Evolutionary conservation across 2,113 vertebrate genomes (phyloP).

Genomic region (Podarcis muralis): DNA sequence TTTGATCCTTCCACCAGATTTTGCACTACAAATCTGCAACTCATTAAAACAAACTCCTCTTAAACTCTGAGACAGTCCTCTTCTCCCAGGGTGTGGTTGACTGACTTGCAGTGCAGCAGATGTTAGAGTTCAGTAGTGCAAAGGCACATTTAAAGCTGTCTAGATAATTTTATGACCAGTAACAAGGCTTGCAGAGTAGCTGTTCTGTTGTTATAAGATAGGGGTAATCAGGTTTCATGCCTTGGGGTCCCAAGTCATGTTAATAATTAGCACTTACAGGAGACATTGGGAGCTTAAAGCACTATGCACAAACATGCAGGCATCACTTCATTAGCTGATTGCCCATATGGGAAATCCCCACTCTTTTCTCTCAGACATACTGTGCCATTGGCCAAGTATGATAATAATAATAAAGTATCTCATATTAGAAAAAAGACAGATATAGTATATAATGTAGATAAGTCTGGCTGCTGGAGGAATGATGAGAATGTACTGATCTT

Average conservation of each 20-base stretch:
- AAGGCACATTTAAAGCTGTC: slow-evolving; percentile 22
- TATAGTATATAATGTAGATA: neutral
- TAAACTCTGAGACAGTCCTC: neutral
- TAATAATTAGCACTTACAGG: neutral
- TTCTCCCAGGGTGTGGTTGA: neutral
- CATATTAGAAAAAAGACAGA: neutral
- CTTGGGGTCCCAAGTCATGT: neutral
- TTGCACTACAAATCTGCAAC: neutral
- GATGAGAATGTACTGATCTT: neutral
- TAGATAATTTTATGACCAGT: slow-evolving; percentile 24
- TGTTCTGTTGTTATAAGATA: neutral
- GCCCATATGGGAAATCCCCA: neutral
- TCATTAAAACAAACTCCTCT: neutral
- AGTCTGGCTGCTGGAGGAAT: neutral
- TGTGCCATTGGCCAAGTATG: neutral
- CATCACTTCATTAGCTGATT: slow-evolving; percentile 4
- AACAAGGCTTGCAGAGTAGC: slow-evolving; percentile 6
- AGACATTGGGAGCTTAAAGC: neutral
- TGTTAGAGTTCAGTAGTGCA: slow-evolving; percentile 30
- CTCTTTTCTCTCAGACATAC: neutral
- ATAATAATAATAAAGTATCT: too few relatives aligned
- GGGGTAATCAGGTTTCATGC: slow-evolving; percentile 2
- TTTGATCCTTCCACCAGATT: neutral
- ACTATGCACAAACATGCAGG: neutral
- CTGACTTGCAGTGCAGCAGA: neutral